Evolutionary conservation across 2,797 vertebrate genomes (phyloP).

Genomic region (Poeciliopsis turneri): DNA sequence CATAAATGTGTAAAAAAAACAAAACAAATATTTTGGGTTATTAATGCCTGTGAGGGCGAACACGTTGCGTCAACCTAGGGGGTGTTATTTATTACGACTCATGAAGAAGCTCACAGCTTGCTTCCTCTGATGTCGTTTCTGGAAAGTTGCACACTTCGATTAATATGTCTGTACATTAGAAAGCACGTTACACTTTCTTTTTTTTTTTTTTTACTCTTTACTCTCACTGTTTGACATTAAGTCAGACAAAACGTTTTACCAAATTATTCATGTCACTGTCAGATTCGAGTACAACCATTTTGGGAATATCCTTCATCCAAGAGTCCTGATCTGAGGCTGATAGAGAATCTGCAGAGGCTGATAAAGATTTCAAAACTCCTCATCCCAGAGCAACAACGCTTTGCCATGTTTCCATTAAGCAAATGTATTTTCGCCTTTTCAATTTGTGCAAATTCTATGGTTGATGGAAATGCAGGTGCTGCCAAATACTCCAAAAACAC

Average conservation of each 20-base stretch:
- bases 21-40: slow-evolving; percentile 23
- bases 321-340: neutral
- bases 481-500: too few species aligned
- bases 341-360: neutral
- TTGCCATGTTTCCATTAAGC: too few species aligned
- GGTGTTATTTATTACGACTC: slow-evolving; percentile 3
- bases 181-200: neutral
- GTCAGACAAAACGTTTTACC: neutral
- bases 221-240: neutral
- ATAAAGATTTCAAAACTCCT: neutral
- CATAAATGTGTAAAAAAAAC: slow-evolving; percentile 27
- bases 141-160: neutral
- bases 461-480: too few species aligned
- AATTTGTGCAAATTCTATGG: too few species aligned
- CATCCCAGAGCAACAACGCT: too few species aligned
- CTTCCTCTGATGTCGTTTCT: neutral
- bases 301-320: neutral
- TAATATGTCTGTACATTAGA: neutral
- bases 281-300: neutral
- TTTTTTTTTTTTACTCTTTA: too few species aligned
- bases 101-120: slow-evolving; percentile 1
- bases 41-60: slow-evolving; percentile 28
- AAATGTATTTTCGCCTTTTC: too few species aligned
- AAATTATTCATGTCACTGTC: neutral
- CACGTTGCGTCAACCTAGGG: neutral